Evolutionary conservation across 2,888 invertebrate species (phyloP), one percentile per base, ranked within the genome.

Genomic region (Acleris emargana): DNA sequence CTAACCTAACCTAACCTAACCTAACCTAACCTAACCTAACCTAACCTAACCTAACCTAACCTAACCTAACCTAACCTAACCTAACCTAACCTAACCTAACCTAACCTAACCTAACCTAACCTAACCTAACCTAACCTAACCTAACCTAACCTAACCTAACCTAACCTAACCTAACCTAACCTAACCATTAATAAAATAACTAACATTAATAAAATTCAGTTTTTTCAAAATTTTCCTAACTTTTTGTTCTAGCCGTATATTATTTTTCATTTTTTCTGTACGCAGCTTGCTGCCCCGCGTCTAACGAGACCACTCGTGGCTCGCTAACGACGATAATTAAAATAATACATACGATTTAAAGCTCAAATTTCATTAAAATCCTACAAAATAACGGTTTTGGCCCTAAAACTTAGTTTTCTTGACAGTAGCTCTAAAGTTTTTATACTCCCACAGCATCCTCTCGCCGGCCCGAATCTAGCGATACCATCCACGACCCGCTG

Each of bases 1-100:
- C n/a, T n/a, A n/a, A n/a, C n/a, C n/a, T n/a, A n/a, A n/a, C n/a
- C n/a, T n/a, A n/a, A n/a, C n/a, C n/a, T n/a, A 64, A 58, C 53
- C 63, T 58, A 64, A 53, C 63, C 47, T 53, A 53, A 53, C 57
- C 67, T 62, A 67, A 67, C 67, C 67, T 67, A 58, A 67, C 58
- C 67, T 55, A 67, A 67, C 67, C 67, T 67, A 67, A 67, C 66
- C 66, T 66, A 66, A 66, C 66, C 67, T 67, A 58, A 62, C 54
- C 62, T 54, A 62, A 67, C 62, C 62, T 66, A 66, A 66, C 66
- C 66, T 66, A 66, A 66, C 66, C 66, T 66, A 66, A 66, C 66
- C 66, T 66, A 66, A 66, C 66, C 66, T 66, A 66, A 66, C 66
- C 66, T 66, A 66, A 66, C 66, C 66, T 66, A 66, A 66, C 66